A percentile compares a stretch with the other conserved stretches of the same genome.
Conservation (phyloP, 1,140 invertebrate genomes). For the Vanessa atalanta region DNA sequence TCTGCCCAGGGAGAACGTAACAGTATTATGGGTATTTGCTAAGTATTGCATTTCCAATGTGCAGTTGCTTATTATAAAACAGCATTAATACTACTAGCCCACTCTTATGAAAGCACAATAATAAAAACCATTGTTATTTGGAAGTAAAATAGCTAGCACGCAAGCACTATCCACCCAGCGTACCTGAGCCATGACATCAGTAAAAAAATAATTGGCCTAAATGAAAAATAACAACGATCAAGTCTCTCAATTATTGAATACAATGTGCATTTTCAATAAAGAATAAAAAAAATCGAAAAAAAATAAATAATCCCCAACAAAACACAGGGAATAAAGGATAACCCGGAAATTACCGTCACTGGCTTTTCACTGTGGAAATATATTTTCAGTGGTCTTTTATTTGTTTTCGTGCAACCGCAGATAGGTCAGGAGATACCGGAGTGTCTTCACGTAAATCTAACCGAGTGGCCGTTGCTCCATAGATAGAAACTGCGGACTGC, state of each 20-base stretch:
- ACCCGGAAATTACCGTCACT: conserved; percentile 23
- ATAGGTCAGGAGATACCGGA: conserved; percentile 41
- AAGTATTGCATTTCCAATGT: too few species aligned
- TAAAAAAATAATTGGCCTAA: neutral
- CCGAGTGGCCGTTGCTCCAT: conserved; percentile 38
- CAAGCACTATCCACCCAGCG: neutral
- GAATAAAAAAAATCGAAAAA: neutral
- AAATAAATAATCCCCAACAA: neutral
- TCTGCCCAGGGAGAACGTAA: too few species aligned
- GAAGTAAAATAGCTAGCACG: neutral
- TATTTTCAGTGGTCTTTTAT: conserved; percentile 33
- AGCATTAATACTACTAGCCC: too few species aligned
- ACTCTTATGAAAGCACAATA: too few species aligned
- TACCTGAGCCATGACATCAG: neutral
- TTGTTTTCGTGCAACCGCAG: conserved; percentile 42
- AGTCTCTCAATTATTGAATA: conserved; percentile 1
- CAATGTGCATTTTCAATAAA: neutral
- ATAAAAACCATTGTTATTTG: neutral
- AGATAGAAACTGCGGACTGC: conserved; percentile 45
- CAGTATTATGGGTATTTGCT: too few species aligned
- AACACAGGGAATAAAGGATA: conserved; percentile 8
- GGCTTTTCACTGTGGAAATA: conserved; percentile 28
- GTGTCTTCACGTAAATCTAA: conserved; percentile 60
- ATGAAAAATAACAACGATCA: neutral
- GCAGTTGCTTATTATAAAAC: too few species aligned